Base-by-base conservation (phyloP, 64 coral and sea anemone species). In the Porites lutea region DNA sequence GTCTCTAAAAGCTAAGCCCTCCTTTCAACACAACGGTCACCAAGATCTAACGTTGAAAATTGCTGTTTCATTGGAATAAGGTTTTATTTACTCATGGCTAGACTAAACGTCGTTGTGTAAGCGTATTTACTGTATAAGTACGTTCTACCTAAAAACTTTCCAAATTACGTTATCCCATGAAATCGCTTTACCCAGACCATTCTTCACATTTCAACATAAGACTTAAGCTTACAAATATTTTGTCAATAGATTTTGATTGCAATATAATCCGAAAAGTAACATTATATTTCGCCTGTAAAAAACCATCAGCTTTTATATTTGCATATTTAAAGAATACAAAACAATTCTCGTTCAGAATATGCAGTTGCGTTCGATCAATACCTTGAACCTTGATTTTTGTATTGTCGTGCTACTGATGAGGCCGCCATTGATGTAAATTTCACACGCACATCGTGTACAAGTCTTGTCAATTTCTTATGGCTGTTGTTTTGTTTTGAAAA, bases 181-280 rank as follows among this genome's bases (percentile, higher is more conserved):
- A 57, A 57, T 9, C 12, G 54, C 12, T 57, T 7, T 57, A 9
- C 54, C 54, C 7, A 37, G 27, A 57, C 7, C 54, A 9, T 57
- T 57, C 54, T 57, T 57, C 54, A 4, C 54, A 12, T 57, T 12
- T 57, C 54, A 57, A 6, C 54, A 6, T 57, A 57, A 57, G 27
- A 37, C 27, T 37, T 57, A 57, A 12, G 12, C 54, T 9, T 57
- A 57, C 12, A 7, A 57, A 44, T 60, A 6, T 20, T 16, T 37
- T 27, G 8, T 9, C 13, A 21, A 60, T 15, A 70, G 66, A 8
- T 80, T 83, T 69, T 67, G 81, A 84, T 84, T 84, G 81, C 8
- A 68, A 84, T 21, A 66, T 69, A 68, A 69, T 84, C 81, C 0
- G 0, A 60, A 13, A 49, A 84, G 63, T 52, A 20, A 69, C 81